A percentile compares a stretch with the other conserved stretches of the same genome.
Evolutionary conservation across 1,140 invertebrate species (phyloP).

Genomic region (Pseudomyrmex dendroicus): DNA sequence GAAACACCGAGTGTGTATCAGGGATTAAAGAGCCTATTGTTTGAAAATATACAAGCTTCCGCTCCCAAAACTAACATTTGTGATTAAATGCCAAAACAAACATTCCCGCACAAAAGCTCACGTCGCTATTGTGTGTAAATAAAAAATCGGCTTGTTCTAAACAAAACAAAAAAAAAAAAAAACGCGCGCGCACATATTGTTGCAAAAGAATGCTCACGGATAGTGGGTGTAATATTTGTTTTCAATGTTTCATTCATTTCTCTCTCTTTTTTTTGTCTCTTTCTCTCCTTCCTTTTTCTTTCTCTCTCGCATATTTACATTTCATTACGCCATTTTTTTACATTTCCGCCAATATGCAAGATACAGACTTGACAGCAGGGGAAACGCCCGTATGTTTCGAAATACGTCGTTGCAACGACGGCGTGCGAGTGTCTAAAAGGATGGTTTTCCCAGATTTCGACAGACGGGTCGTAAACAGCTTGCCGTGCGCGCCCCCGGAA

Average conservation of each 20-base stretch:
- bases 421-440: neutral
- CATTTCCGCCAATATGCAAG: constrained; percentile 2
- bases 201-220: constrained; percentile 5
- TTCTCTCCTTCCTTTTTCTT: constrained; percentile 18
- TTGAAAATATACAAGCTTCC: neutral
- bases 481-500: neutral
- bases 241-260: constrained; percentile 21
- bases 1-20: neutral
- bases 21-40: neutral
- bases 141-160: constrained; percentile 8
- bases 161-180: neutral
- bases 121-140: neutral
- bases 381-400: neutral
- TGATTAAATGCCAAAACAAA: constrained; percentile 8
- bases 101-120: neutral
- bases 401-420: neutral
- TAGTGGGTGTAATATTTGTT: neutral
- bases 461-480: constrained; percentile 12
- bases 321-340: neutral
- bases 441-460: neutral
- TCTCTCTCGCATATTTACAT: constrained; percentile 3
- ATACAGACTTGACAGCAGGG: neutral
- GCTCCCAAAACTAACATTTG: neutral
- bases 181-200: neutral
- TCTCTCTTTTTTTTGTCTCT: constrained; percentile 10